Evolutionary conservation across 2,113 vertebrate genomes (phyloP), one percentile per base, ranked within the genome.

Genomic region (Vombatus ursinus): DNA sequence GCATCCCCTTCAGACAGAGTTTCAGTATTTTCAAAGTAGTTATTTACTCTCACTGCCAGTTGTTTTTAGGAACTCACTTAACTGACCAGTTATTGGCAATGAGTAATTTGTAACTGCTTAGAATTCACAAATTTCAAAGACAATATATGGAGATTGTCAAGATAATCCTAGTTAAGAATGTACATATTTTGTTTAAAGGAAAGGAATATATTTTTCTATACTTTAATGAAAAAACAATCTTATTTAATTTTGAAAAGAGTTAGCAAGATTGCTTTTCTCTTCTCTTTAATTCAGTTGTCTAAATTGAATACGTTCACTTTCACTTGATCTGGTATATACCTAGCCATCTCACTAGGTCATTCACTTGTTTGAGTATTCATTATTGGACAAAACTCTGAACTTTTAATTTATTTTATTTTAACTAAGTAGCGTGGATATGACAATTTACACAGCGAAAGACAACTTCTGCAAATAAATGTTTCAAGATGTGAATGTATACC

Each of bases 71-170:
- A 47, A 12, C 25, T 51, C n/a, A 47, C 44, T 93, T 93, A 68
- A n/a, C 61, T 68, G 94, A 93, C 52, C 68, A 25, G 84, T 92
- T 95, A 28, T 23, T 93, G 24, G 84, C 52, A 92, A 93, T 90
- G 12, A 92, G 91, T 91, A 89, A 94, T 91, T 57, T 93, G 92
- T 84, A 94, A 52, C 52, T 12, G 89, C 49, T 50, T 94, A 92
- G 94, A 53, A 92, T 90, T 96, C 52, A 92, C 23, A 89, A 92
- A 11, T 54, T 96, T 96, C 94, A 96, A 92, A 96, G 28, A n/a
- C 28, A 94, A 52, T 22, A 91, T 8, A 91, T 51, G 37, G 61
- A 92, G 68, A 95, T 93, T 91, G 93, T 95, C 89, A 93, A 47
- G 47, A 53, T 92, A 94, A 94, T 53, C 10, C 25, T 84, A 61